Evolutionary conservation across 2,113 vertebrate species (phyloP).

Genomic region (Tauraco erythrolophus): DNA sequence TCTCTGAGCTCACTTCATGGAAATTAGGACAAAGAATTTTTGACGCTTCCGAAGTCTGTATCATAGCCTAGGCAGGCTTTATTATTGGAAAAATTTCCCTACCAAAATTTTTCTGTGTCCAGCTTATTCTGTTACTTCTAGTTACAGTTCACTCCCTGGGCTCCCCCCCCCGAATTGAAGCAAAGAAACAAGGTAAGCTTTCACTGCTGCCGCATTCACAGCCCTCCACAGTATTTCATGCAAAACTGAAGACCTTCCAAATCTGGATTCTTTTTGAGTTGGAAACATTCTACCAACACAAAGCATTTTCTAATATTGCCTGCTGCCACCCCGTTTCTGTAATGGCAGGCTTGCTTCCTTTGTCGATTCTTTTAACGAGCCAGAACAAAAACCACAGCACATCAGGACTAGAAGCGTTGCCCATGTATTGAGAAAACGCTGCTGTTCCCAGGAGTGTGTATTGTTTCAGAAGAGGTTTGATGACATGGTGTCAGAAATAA

Average conservation of each 20-base stretch:
- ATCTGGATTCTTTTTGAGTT: background rate
- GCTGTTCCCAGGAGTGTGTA: slow-evolving; percentile 12
- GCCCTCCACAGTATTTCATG: background rate
- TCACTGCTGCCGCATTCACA: background rate
- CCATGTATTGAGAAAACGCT: background rate
- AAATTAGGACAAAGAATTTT: background rate
- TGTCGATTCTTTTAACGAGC: background rate
- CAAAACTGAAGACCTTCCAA: slow-evolving; percentile 39
- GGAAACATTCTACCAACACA: background rate
- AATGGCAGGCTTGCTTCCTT: background rate
- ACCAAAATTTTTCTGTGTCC: background rate
- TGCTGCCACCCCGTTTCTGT: background rate
- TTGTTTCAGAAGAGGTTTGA: slow-evolving; percentile 45
- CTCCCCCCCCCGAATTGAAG: background rate
- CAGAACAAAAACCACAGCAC: background rate
- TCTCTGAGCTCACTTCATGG: background rate
- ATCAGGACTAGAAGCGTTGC: background rate
- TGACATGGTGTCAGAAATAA: slow-evolving; percentile 49
- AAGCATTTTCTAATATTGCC: background rate
- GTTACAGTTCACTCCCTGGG: background rate
- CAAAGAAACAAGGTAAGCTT: background rate
- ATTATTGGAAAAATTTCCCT: background rate
- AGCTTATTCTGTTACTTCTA: background rate
- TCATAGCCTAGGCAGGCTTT: background rate
- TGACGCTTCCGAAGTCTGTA: background rate